phyloP scores from a whole-genome alignment of 53 echinoderm and acorn worm species.

The Antedon mediterranea region DNA sequence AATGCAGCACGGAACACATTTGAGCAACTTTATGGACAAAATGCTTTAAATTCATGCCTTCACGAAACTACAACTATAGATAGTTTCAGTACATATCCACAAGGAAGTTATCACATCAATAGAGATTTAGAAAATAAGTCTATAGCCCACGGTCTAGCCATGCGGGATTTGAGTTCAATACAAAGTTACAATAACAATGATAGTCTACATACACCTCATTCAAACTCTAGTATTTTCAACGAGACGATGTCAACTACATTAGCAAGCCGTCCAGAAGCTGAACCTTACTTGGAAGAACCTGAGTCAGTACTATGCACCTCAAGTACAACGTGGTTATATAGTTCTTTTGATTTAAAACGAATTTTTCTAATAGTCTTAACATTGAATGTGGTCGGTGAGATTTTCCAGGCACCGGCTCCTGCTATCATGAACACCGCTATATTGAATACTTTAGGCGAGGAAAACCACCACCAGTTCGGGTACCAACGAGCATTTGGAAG shows the following conservation, averaged over 20 bases:
- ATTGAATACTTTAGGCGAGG: neutral
- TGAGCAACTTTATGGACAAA: neutral
- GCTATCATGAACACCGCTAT: neutral
- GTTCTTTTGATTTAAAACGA: neutral
- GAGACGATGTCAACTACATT: neutral
- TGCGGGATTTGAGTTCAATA: neutral
- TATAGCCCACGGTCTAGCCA: neutral
- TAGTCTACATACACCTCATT: neutral
- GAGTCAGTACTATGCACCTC: neutral
- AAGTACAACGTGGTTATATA: neutral
- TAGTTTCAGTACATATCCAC: neutral
- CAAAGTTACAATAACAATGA: neutral
- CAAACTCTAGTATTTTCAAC: neutral
- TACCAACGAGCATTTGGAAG: neutral
- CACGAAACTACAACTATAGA: neutral
- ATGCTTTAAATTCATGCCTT: neutral
- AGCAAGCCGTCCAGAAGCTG: neutral
- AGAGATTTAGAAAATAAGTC: neutral
- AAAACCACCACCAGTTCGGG: neutral
- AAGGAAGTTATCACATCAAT: neutral
- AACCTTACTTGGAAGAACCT: neutral
- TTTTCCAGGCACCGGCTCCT: neutral
- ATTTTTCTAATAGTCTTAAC: neutral
- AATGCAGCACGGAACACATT: neutral
- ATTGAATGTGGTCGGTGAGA: neutral